phyloP scores from a whole-genome alignment of 2,888 invertebrate species.

The Chrysolina americana region DNA sequence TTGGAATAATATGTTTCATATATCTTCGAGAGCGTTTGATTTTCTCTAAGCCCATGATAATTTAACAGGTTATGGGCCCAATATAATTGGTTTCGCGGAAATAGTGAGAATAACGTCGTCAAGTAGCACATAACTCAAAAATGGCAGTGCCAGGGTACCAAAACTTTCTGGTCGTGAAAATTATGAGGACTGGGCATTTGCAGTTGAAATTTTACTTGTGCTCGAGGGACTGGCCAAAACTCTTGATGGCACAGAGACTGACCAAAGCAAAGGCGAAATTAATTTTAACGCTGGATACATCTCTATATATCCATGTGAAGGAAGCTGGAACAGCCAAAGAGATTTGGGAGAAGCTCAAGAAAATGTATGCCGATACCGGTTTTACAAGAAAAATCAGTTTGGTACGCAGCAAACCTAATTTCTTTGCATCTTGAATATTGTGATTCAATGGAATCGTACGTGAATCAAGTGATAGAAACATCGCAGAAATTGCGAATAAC shows the following conservation, averaged over 20 bases:
- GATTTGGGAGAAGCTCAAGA: constrained; percentile 52
- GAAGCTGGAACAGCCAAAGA: constrained; percentile 49
- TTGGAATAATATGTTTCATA: too few species aligned
- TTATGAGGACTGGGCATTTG: constrained; percentile 49
- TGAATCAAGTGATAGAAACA: constrained; percentile 57
- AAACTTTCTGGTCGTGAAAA: constrained; percentile 38
- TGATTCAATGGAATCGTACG: constrained; percentile 1
- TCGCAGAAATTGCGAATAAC: constrained; percentile 55
- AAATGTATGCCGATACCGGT: not conserved
- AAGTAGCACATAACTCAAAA: too few species aligned
- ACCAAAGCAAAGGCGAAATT: constrained; percentile 42
- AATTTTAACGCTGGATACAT: too few species aligned
- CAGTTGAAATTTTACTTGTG: constrained; percentile 37
- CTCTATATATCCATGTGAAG: constrained; percentile 56
- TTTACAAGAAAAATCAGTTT: too few species aligned
- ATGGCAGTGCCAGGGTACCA: too few species aligned
- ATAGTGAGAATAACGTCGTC: too few species aligned
- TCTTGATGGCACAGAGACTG: constrained; percentile 41
- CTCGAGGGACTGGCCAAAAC: constrained; percentile 46
- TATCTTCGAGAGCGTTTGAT: too few species aligned
- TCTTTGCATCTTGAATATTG: too few species aligned
- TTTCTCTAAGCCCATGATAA: too few species aligned
- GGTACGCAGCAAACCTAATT: too few species aligned
- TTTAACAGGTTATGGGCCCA: too few species aligned
- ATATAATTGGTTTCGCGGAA: too few species aligned